phyloP scores from a whole-genome alignment of 2,113 vertebrate genomes.

The Epinephelus moara region DNA sequence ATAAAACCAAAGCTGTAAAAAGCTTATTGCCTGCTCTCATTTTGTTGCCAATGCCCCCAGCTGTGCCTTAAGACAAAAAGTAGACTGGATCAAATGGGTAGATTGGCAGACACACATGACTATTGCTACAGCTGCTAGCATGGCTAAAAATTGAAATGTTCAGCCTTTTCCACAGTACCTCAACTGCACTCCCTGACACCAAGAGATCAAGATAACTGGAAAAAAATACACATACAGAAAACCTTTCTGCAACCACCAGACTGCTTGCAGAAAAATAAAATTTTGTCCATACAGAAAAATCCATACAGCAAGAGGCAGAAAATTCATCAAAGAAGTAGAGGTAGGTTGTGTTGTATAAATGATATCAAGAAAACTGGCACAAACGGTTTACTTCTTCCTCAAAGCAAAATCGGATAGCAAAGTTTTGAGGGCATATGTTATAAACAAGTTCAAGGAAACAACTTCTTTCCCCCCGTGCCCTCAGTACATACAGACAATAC shows the following conservation, averaged over 20 bases:
- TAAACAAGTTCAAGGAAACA: conserved; percentile 67
- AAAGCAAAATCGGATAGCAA: conserved; percentile 43
- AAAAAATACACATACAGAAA: not conserved
- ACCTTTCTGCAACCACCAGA: no score
- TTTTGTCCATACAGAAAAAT: conserved; percentile 17
- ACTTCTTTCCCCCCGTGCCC: conserved; percentile 42
- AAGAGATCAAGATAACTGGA: not conserved
- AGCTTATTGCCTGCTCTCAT: not conserved
- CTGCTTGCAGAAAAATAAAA: not conserved
- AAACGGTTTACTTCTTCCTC: conserved; percentile 40
- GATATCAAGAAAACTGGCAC: conserved; percentile 36
- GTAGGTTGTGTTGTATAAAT: conserved; percentile 7
- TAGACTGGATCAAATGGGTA: not conserved
- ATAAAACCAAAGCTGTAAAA: not conserved
- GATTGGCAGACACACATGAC: not conserved
- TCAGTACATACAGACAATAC: conserved; percentile 39
- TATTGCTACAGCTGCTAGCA: not conserved
- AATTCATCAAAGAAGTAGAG: not conserved
- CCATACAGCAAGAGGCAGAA: not conserved
- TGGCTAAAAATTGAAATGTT: not conserved
- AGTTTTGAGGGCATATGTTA: conserved; percentile 53
- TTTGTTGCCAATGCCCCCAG: not conserved
- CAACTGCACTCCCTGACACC: not conserved
- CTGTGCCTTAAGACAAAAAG: not conserved
- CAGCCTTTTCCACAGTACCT: not conserved